Base-by-base conservation (phyloP, 2,888 invertebrate species). In the Volucella zonaria region DNA sequence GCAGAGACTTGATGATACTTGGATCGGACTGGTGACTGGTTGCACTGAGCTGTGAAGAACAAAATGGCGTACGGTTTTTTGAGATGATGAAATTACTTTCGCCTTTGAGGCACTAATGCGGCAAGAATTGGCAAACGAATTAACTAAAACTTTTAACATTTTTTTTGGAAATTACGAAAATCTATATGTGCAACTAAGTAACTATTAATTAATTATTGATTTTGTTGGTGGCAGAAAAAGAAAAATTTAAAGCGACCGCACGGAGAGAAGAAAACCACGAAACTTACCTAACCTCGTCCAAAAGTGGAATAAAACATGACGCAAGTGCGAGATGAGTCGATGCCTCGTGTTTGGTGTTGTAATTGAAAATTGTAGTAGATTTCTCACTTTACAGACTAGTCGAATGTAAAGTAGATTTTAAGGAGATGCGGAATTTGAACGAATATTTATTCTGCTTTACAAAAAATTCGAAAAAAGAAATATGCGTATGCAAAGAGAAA, bases 281-380 rank as follows among this genome's bases (percentile, higher is more conserved):
- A 89, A 90, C 91, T 91, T 91, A 91, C 91, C 91, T 91, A 91
- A 91, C 90, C 90, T 91, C 89, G 90, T 90, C 90, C 90, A 90
- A 90, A 91, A 87, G 88, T 88, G 88, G 89, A 89, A 89, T 86
- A 82, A 86, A 86, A 82, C 68, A 86, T 89, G 89, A 89, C 89
- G 88, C 87, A 89, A 87, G 81, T 82, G 70, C 66, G 71, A 68
- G 45, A 82, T 59, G 81, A 67, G 74, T 61, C 74, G 80, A 45
- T 81, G 73, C 71, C 85, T 85, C 76, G 59, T 78, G 66, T 45
- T 8, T 70, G 67, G 9, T 43, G 1, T 42, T 66, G 52, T 31
- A 31, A 83, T 76, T 71, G 40, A 66, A 2, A n/a, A 73, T 47
- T 77, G 85, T 81, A 81, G 58, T 77, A 85, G 81, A 85, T 76